Percentiles rank a stretch among this genome's conserved stretches.
Conservation (phyloP, 92 coral and sea anemone species). For the Metridium senile region DNA sequence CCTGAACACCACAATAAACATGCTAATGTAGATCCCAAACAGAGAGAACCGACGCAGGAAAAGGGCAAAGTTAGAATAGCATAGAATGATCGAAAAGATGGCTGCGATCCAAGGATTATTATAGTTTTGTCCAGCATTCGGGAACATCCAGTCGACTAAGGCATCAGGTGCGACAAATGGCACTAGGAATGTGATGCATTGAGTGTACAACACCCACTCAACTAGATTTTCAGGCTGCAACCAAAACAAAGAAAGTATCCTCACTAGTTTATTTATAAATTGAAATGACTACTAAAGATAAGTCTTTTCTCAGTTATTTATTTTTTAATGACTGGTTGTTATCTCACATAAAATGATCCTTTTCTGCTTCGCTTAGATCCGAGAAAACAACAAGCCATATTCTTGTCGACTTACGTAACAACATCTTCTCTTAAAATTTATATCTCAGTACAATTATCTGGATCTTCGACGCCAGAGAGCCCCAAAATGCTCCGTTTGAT, state of each 20-base stretch:
- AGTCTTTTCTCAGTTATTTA: no score
- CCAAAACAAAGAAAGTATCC: constrained; percentile 20
- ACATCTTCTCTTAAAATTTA: no score
- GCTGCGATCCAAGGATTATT: constrained; percentile 58
- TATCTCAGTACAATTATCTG: no score
- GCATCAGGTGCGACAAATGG: constrained; percentile 40
- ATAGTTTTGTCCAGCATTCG: constrained; percentile 22
- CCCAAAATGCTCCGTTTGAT: no score
- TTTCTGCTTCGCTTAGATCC: no score
- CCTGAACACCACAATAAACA: constrained; percentile 67
- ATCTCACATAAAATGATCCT: no score
- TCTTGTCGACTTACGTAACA: no score
- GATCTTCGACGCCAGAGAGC: no score
- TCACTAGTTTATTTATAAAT: no score
- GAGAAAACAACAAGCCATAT: no score
- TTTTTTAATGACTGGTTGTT: no score
- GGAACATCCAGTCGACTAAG: constrained; percentile 35
- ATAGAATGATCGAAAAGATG: constrained; percentile 58
- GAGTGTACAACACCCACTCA: constrained; percentile 56
- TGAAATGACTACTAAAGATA: no score
- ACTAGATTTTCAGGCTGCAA: constrained; percentile 51
- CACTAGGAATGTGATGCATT: constrained; percentile 45
- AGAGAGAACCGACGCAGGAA: constrained; percentile 66
- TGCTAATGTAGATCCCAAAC: constrained; percentile 63
- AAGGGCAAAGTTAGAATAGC: constrained; percentile 67